Evolutionary conservation across 1,140 invertebrate genomes (phyloP), one percentile per base, ranked within the genome.

Genomic region (Aphelenchoides fujianensis): DNA sequence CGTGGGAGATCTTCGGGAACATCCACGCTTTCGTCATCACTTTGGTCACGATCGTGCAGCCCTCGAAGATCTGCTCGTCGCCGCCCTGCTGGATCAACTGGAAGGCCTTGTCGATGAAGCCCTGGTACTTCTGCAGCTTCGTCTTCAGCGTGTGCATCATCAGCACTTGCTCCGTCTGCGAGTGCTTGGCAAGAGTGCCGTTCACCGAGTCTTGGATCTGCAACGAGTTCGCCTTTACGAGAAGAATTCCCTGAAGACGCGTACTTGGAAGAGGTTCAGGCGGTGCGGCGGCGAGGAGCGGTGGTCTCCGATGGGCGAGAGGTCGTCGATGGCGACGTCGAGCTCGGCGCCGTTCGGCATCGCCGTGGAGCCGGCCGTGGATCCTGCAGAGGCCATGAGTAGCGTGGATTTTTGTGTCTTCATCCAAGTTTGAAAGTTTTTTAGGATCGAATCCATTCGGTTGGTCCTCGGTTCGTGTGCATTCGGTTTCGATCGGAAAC

Each of bases 71-170:
- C 31, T 79, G 77, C 62, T 80, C 77, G 34, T 82, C 78, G 1
- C 62, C 68, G 3, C 77, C 79, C 37, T 83, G 63, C 37, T 77
- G 34, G 32, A 84, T 84, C n/a, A 74, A 30, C 53, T 83, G 71
- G 48, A 83, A 83, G 34, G 82, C 82, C 34, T 74, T 79, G 62
- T 83, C 82, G 36, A 83, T 72, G 59, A 83, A 83, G 1, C 35
- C 41, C 61, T 84, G 81, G 64, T 83, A 83, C 53, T 83, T 83
- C 59, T 78, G 75, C n/a, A 83, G 71, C 70, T 83, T 83, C 32
- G 83, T 83, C 41, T 83, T 83, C 9, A 83, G 35, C 9, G 81
- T 83, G 66, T 84, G 82, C 82, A 83, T 83, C 78, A 75, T 80
- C 35, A 79, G 72, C 32, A 83, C 81, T 62, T 82, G 82, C 62